phyloP scores from a whole-genome alignment of 2,888 invertebrate species.

The Marronus borbonicus region DNA sequence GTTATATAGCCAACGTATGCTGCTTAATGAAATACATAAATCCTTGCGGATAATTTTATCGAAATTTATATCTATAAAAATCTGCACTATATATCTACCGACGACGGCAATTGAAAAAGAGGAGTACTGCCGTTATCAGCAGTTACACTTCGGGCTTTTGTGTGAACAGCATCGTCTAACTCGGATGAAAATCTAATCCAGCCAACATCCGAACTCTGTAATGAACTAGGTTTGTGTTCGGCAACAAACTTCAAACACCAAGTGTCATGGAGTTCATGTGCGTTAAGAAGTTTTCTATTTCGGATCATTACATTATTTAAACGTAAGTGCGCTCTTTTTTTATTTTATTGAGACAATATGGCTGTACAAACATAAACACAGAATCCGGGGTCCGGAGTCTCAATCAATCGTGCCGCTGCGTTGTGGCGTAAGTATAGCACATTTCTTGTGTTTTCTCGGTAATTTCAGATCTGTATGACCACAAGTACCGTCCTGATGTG shows the following conservation, averaged over 20 bases:
- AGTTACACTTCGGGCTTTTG: slow-evolving; percentile 11
- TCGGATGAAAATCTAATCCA: slow-evolving; percentile 6
- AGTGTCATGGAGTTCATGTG: background rate
- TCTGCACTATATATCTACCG: background rate
- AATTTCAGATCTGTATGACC: too few species aligned
- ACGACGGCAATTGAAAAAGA: slow-evolving; percentile 9
- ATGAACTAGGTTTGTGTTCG: background rate
- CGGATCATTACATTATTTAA: background rate
- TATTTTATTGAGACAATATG: background rate
- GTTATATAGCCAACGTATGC: too few species aligned
- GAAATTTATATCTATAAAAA: slow-evolving; percentile 13
- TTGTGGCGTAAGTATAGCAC: too few species aligned
- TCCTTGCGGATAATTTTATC: background rate
- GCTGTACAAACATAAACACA: background rate
- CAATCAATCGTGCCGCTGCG: too few species aligned
- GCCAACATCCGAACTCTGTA: background rate
- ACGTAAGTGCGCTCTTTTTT: background rate
- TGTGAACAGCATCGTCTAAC: background rate
- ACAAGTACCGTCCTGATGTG: too few species aligned
- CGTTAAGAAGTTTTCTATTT: background rate
- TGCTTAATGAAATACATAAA: background rate
- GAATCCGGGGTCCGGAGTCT: too few species aligned
- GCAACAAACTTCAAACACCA: background rate
- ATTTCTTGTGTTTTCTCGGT: too few species aligned
- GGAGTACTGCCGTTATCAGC: slow-evolving; percentile 15